Base-by-base conservation (phyloP, 2,113 vertebrate species). In the Mastomys natalensis region DNA sequence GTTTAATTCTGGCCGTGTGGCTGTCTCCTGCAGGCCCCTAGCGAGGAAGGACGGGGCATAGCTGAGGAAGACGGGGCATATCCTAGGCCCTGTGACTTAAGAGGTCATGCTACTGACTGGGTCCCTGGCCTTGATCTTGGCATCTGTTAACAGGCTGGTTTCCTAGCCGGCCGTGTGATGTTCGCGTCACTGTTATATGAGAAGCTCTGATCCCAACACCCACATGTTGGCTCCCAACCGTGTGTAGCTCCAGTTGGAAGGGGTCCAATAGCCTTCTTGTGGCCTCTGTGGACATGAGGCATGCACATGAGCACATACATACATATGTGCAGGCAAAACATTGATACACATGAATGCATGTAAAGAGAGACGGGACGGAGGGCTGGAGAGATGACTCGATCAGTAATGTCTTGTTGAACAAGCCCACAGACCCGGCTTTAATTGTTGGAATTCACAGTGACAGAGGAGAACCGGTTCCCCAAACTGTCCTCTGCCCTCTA, bases 1-100 rank as follows among this genome's bases (percentile, higher is more conserved):
- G 48, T 22, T 17, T 8, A 21, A 45, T 1, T 45, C 82, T 34
- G 93, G 43, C 80, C 43, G 0, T 0, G 4, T 0, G 4, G 10
- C 13, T 10, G 45, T 22, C n/a, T 85, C 40, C 45, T 85, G 10
- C 6, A 21, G 60, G 34, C 24, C 29, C 64, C 7, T 2, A 19
- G n/a, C n/a, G n/a, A n/a, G n/a, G n/a, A n/a, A n/a, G n/a, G n/a
- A n/a, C n/a, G n/a, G n/a, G n/a, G n/a, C n/a, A 48, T 5, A 60
- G 51, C 34, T 1, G 24, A 29, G n/a, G 48, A 55, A 40, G 70
- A 74, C 19, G 29, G 55, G 70, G 53, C 11, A 48, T 10, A 5
- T 64, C 34, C 24, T 45, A n/a, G 43, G 17, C 17, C 31, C 45
- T 12, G 17, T 48, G 58, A 66, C 34, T 64, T 51, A 64, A 62